Base-by-base conservation (phyloP, 2,888 invertebrate genomes). In the Ptilodon capucinus region DNA sequence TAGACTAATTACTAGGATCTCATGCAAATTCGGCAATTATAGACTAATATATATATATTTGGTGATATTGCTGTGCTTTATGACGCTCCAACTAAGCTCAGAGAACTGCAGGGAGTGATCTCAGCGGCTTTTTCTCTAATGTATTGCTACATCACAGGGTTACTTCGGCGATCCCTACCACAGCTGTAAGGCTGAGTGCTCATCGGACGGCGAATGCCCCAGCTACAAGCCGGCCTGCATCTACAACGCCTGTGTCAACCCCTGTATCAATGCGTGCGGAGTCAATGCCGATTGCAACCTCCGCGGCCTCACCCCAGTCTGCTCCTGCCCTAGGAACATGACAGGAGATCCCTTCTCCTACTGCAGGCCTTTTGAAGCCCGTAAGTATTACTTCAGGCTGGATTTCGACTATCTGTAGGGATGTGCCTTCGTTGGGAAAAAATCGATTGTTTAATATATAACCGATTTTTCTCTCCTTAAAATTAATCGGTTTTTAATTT, bases 281-380 rank as follows among this genome's bases (percentile, higher is more conserved):
- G 87, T 93, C 13, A 93, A 94, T 56, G 97, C 97, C 2, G 95
- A 97, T 68, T 97, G 97, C 80, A 92, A 94, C 69, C 92, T 97
- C 34, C 92, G 95, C 38, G 96, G 94, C 3, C 91, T 95, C 43
- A 96, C 96, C 4, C 96, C 97, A 0, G 93, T 97, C 13, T 97
- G 97, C 81, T 96, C 95, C 47, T 97, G 97, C 79, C 97, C 97
- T 0, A 94, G 92, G 72, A 95, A 96, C 71, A 96, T 95, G 95
- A 97, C 97, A 18, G 97, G 97, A 1, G 94, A 97, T 91, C 97
- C 97, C 3, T 97, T 97, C 83, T 91, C 94, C 2, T 92, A 92
- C 74, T 97, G 97, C 85, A 93, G 97, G 64, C 95, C 95, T 58
- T 97, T 96, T 73, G 95, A 94, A 79, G 94, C 95, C 70, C 92